These are phyloP conservation scores for Trinectes maculatus DNA, from an alignment of 2,113 vertebrate species.

Conservation along the genomic window DNA sequence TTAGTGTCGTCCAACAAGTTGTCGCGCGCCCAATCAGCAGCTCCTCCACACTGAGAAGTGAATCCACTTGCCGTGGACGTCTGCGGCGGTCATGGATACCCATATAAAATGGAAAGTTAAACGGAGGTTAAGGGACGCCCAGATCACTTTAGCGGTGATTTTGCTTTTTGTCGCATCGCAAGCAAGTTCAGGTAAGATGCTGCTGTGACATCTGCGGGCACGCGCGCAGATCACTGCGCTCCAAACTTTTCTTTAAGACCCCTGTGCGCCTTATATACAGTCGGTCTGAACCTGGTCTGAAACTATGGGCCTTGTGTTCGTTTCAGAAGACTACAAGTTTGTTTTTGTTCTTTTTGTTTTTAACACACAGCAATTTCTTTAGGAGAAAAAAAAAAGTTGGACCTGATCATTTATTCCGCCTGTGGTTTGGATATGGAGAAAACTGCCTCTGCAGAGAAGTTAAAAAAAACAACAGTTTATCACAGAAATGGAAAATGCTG, in stretches of 20 bases:
- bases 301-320: too few relatives aligned
- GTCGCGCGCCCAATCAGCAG: constrained; percentile 54
- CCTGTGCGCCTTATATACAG: too few relatives aligned
- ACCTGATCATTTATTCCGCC: neutral
- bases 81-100: constrained; percentile 83
- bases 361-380: too few relatives aligned
- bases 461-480: too few relatives aligned
- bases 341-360: too few relatives aligned
- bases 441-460: constrained; percentile 3
- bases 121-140: constrained; percentile 83
- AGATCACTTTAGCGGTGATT: constrained; percentile 77
- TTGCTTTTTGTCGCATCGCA: constrained; percentile 80
- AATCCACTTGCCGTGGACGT: constrained; percentile 78
- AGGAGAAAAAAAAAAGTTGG: neutral
- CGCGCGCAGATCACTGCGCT: constrained; percentile 5
- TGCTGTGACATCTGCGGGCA: too few relatives aligned
- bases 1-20: constrained; percentile 68
- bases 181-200: constrained; percentile 84
- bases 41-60: constrained; percentile 54
- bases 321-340: too few relatives aligned
- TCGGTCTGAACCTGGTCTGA: too few relatives aligned
- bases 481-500: too few relatives aligned
- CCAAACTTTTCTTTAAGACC: constrained; percentile 22
- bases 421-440: neutral
- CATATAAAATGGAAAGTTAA: constrained; percentile 87